Percentiles rank a stretch among this genome's conserved stretches.
Evolutionary conservation across 1,140 invertebrate species (phyloP).

Genomic region (Neodiprion fabricii): DNA sequence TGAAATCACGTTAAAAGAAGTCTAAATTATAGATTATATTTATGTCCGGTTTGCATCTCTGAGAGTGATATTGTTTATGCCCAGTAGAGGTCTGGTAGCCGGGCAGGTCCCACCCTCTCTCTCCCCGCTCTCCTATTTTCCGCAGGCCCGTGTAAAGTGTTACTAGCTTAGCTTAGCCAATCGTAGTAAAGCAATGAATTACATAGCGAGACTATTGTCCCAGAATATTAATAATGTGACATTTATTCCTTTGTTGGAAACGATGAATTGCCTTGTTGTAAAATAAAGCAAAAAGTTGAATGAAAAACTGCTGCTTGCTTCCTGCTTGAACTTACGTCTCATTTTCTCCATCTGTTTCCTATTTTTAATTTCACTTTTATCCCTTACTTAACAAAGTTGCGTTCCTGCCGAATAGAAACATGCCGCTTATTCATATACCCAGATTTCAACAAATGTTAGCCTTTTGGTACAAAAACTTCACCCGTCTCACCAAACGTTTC

Average conservation of each 20-base stretch:
- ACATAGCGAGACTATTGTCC: conserved; percentile 48
- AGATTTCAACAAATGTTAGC: background rate
- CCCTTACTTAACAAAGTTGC: conserved; percentile 31
- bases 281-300: conserved; percentile 57
- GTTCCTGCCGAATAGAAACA: conserved; percentile 1
- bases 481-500: conserved; percentile 37
- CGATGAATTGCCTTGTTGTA: conserved; percentile 57
- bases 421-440: background rate
- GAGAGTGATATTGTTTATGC: conserved; percentile 47
- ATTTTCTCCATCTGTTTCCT: conserved; percentile 4
- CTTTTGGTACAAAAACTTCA: no score
- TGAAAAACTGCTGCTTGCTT: conserved; percentile 52
- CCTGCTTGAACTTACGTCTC: conserved; percentile 46
- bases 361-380: conserved; percentile 19
- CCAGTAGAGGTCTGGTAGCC: conserved; percentile 49
- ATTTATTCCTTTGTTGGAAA: conserved; percentile 57
- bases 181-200: conserved; percentile 50
- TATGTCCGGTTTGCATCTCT: conserved; percentile 49
- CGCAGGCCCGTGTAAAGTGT: conserved; percentile 47
- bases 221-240: conserved; percentile 47
- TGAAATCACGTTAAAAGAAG: conserved; percentile 32
- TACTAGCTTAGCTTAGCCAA: conserved; percentile 54
- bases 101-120: conserved; percentile 52
- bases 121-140: conserved; percentile 34
- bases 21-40: conserved; percentile 42